Evolutionary conservation across 2,113 vertebrate species (phyloP).

Genomic region (Neodontobutis hainanensis): DNA sequence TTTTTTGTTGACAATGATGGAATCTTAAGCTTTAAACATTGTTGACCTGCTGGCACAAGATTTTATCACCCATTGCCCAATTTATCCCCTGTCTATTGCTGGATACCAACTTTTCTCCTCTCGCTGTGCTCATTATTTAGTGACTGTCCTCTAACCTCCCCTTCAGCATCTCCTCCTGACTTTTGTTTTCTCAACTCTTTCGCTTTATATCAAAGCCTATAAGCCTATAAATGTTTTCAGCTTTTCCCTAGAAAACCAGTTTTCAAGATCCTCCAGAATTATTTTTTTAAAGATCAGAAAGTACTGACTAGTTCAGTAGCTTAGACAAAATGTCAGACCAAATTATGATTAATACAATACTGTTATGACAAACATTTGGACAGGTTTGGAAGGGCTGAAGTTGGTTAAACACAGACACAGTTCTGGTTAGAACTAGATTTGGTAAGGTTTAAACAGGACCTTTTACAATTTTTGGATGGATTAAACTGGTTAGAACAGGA

Average conservation of each 20-base stretch:
- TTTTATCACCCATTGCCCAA: constrained; percentile 26
- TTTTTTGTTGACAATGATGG: constrained; percentile 17
- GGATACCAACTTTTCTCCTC: constrained; percentile 26
- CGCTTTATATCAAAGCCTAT: background rate
- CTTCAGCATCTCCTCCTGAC: constrained; percentile 7
- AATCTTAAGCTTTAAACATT: constrained; percentile 26
- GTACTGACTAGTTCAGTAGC: background rate
- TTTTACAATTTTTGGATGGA: no score
- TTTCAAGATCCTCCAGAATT: background rate
- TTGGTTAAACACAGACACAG: no score
- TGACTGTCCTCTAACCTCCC: background rate
- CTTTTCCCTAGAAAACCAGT: background rate
- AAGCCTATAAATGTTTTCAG: background rate
- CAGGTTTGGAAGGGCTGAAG: no score
- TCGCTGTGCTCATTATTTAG: constrained; percentile 28
- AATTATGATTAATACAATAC: no score
- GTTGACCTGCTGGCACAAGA: constrained; percentile 23
- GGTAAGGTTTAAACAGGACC: no score
- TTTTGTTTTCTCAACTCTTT: constrained; percentile 3
- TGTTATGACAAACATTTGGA: no score
- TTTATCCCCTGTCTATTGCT: background rate
- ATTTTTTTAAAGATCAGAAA: background rate
- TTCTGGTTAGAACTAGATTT: no score
- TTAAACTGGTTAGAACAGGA: no score
- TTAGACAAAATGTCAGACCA: no score